These are phyloP conservation scores for Drosophila lowei DNA, from an alignment of 1,140 invertebrate species.

Conservation along the genomic window DNA sequence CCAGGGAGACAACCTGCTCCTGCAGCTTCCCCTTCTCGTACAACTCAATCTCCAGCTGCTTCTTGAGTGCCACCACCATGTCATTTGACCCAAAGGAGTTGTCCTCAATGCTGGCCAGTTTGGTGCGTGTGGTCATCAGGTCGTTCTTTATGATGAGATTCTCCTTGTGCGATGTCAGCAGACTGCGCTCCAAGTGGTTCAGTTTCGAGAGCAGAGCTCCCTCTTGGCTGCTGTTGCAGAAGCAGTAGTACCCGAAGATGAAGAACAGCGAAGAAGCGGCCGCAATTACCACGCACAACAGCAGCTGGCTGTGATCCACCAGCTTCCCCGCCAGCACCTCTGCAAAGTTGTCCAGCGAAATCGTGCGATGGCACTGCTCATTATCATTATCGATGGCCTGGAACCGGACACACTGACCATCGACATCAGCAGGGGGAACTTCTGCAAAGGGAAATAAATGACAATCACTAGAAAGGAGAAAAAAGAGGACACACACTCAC, in stretches of 20 bases:
- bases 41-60: conserved; percentile 84
- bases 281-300: conserved; percentile 86
- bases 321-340: conserved; percentile 59
- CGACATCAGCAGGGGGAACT: not conserved
- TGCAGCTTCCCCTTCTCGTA: conserved; percentile 83
- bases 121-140: conserved; percentile 85
- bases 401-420: conserved; percentile 50
- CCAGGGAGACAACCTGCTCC: conserved; percentile 85
- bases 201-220: conserved; percentile 85
- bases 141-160: conserved; percentile 87
- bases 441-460: conserved; percentile 2
- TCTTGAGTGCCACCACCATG: conserved; percentile 86
- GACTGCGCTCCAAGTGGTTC: conserved; percentile 85
- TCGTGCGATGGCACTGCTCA: conserved; percentile 38
- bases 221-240: conserved; percentile 89
- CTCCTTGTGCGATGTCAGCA: conserved; percentile 84
- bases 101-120: conserved; percentile 87
- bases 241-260: conserved; percentile 90
- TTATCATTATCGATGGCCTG: not conserved
- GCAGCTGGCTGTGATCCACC: conserved; percentile 73
- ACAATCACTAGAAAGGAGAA: not conserved
- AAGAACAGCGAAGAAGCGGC: conserved; percentile 88
- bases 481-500: conserved; percentile 6
- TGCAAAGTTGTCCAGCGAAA: conserved; percentile 65
- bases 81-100: conserved; percentile 89